phyloP scores from a whole-genome alignment of 2,888 invertebrate species.

The Sarcophaga variegata region DNA sequence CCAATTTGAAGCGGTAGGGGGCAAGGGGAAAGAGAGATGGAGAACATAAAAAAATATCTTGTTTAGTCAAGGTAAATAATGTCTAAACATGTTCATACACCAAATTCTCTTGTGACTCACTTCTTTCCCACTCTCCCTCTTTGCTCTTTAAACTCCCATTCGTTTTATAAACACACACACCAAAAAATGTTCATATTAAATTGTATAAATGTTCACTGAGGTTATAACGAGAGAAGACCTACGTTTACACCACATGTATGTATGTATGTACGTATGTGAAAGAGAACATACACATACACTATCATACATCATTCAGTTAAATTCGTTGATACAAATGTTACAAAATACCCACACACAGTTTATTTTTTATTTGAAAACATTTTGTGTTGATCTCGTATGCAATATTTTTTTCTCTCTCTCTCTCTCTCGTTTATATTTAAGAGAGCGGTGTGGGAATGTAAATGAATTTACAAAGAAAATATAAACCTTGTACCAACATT shows the following conservation, averaged over 20 bases:
- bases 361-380: slow-evolving; percentile 50
- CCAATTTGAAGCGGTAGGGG: neutral
- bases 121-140: neutral
- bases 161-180: neutral
- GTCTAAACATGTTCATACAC: slow-evolving; percentile 67
- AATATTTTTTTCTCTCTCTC: neutral
- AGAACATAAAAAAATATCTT: slow-evolving; percentile 40
- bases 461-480: slow-evolving; percentile 22
- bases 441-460: neutral
- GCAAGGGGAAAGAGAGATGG: neutral
- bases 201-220: neutral
- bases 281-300: neutral
- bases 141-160: neutral
- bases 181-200: slow-evolving; percentile 9
- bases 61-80: slow-evolving; percentile 68
- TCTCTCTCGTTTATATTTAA: neutral
- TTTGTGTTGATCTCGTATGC: slow-evolving; percentile 44
- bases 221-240: neutral
- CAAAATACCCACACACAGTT: slow-evolving; percentile 23
- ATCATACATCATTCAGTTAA: slow-evolving; percentile 44
- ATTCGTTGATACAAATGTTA: slow-evolving; percentile 55
- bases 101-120: slow-evolving; percentile 26
- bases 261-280: too few relatives aligned
- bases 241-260: neutral
- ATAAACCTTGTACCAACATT: slow-evolving; percentile 33